Percentiles rank a stretch among this genome's conserved stretches.
phyloP scores from a whole-genome alignment of 2,888 invertebrate species.

The Zaprionus obscuricornis region DNA sequence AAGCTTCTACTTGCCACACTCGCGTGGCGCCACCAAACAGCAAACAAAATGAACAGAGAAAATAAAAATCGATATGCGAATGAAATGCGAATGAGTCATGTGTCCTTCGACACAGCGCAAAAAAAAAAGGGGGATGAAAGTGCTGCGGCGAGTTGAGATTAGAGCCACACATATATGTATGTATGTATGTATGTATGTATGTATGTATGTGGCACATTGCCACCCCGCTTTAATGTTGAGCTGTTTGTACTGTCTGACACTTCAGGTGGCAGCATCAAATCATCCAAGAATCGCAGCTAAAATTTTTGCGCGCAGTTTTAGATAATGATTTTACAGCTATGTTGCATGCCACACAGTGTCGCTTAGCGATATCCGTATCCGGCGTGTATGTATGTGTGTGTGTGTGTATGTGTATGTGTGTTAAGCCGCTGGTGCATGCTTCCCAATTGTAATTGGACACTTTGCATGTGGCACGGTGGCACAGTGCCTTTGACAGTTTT shows the following conservation, averaged over 20 bases:
- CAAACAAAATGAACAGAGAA: slow-evolving; percentile 6
- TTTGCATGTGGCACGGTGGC: slow-evolving; percentile 56
- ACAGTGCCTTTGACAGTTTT: slow-evolving; percentile 23
- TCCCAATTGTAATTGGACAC: slow-evolving; percentile 63
- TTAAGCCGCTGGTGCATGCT: slow-evolving; percentile 59
- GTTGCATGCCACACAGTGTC: no score
- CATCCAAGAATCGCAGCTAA: no score
- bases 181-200: slow-evolving; percentile 12
- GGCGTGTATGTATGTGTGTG: slow-evolving; percentile 45
- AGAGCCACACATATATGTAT: no score
- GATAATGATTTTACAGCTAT: no score
- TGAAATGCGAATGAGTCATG: no score
- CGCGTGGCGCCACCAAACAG: background rate
- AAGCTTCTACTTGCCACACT: no score
- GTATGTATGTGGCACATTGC: slow-evolving; percentile 27
- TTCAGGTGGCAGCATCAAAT: no score
- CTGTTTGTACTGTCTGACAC: no score
- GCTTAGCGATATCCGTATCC: slow-evolving; percentile 49
- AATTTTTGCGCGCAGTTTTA: no score
- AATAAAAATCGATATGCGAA: slow-evolving; percentile 68
- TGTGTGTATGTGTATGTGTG: background rate
- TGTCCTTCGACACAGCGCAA: slow-evolving; percentile 55
- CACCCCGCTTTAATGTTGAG: no score
- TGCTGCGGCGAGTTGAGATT: no score
- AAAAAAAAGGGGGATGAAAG: no score